Conservation (phyloP, 2,113 vertebrate genomes). For the Indri indri region DNA sequence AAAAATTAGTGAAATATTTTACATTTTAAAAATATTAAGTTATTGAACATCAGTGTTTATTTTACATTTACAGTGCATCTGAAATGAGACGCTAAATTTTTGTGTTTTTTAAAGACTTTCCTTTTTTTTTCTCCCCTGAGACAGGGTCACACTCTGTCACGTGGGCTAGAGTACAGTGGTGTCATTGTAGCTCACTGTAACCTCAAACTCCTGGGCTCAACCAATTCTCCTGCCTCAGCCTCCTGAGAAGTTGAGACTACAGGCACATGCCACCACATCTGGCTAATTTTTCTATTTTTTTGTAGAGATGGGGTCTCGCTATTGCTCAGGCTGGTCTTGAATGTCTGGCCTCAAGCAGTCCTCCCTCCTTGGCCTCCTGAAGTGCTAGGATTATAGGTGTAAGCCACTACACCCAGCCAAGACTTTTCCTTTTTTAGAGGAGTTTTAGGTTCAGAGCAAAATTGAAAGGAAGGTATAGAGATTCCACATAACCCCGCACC, state of each 20-base stretch:
- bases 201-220: not conserved
- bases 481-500: not conserved
- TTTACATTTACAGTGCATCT: conserved; percentile 18
- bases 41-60: not conserved
- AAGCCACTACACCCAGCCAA: not conserved
- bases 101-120: not conserved
- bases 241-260: not conserved
- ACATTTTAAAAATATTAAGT: conserved; percentile 2
- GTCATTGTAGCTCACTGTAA: not conserved
- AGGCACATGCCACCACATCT: not conserved
- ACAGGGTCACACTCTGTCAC: not conserved
- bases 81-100: conserved; percentile 18
- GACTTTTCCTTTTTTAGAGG: not conserved
- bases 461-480: not conserved
- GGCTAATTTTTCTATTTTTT: not conserved
- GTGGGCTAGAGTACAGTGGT: not conserved
- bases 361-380: not conserved
- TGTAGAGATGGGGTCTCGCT: not conserved
- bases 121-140: not conserved
- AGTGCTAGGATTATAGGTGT: not conserved
- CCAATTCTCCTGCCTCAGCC: not conserved
- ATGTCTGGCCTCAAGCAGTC: not conserved
- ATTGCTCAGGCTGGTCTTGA: not conserved
- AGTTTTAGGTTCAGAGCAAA: not conserved
- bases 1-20: not conserved